Conservation (phyloP, 2,113 vertebrate genomes). For the Isichthys henryi region DNA sequence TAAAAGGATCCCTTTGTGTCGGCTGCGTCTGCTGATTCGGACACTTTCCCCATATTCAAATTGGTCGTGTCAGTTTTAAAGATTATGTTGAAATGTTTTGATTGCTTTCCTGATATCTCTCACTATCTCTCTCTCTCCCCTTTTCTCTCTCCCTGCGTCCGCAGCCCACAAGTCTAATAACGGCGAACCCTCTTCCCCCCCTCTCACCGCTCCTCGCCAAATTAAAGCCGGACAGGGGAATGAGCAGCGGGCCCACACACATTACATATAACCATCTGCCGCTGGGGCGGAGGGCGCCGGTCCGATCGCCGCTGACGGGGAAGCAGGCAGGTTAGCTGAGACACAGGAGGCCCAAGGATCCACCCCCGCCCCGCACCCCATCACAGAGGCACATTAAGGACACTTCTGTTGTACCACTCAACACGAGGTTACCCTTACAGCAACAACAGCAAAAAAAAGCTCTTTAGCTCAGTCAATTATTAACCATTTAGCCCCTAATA, state of each 20-base stretch:
- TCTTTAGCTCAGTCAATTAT: slow-evolving; percentile 26
- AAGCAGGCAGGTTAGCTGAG: slow-evolving; percentile 28
- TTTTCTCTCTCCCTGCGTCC: background rate
- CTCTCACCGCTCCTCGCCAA: background rate
- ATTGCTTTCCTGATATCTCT: slow-evolving; percentile 31
- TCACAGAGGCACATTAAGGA: slow-evolving; percentile 32
- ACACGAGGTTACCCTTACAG: slow-evolving; percentile 20
- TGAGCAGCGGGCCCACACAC: slow-evolving; percentile 22
- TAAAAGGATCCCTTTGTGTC: slow-evolving; percentile 69
- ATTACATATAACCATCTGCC: slow-evolving; percentile 40
- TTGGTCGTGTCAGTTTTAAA: slow-evolving; percentile 37
- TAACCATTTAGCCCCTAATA: slow-evolving; percentile 24
- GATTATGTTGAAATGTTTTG: slow-evolving; percentile 36
- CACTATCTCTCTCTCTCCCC: background rate
- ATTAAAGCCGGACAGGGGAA: slow-evolving; percentile 16
- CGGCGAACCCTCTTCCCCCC: background rate
- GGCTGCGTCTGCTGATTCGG: slow-evolving; percentile 58
- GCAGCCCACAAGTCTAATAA: slow-evolving; percentile 6
- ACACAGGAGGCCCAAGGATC: slow-evolving; percentile 26
- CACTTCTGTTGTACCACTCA: slow-evolving; percentile 11
- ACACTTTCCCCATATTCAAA: slow-evolving; percentile 36
- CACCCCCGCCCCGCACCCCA: slow-evolving; percentile 23
- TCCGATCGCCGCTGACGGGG: slow-evolving; percentile 31
- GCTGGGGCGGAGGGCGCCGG: slow-evolving; percentile 30
- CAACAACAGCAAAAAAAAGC: slow-evolving; percentile 8